phyloP scores from a whole-genome alignment of 1,140 invertebrate genomes.

The Reticulitermes speratus region DNA sequence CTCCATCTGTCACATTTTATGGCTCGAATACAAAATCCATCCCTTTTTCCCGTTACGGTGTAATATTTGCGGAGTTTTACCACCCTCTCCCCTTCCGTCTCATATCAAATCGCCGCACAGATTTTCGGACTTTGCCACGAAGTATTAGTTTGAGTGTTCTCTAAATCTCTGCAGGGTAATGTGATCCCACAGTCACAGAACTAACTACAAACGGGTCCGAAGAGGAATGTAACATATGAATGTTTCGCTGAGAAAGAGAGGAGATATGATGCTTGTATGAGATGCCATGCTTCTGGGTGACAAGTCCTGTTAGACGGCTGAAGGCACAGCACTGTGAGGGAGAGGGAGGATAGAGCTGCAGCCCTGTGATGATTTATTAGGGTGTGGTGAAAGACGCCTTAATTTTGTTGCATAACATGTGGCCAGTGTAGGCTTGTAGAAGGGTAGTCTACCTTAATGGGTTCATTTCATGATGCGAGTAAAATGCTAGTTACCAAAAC shows the following conservation, averaged over 20 bases:
- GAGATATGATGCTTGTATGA: too few relatives aligned
- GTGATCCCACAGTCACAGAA: not conserved
- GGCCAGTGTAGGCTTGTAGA: not conserved
- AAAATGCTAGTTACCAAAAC: too few relatives aligned
- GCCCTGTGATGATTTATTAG: not conserved
- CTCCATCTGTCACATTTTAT: too few relatives aligned
- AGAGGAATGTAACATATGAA: not conserved
- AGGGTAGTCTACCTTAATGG: too few relatives aligned
- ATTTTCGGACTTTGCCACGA: too few relatives aligned
- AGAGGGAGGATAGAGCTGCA: too few relatives aligned
- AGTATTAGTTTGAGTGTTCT: not conserved
- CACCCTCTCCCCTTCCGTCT: too few relatives aligned
- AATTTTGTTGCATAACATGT: not conserved
- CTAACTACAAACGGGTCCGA: not conserved
- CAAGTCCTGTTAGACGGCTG: not conserved
- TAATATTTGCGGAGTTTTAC: too few relatives aligned
- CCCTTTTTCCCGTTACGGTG: too few relatives aligned
- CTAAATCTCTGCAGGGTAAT: not conserved
- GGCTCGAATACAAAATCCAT: too few relatives aligned
- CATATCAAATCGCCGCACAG: too few relatives aligned
- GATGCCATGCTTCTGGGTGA: not conserved
- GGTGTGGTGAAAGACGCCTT: constrained; percentile 7
- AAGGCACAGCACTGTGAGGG: not conserved
- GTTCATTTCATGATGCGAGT: too few relatives aligned
- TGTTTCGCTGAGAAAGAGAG: not conserved